These are phyloP conservation scores for Drosophila kepulauana DNA, from an alignment of 1,140 invertebrate genomes.

Conservation along the genomic window DNA sequence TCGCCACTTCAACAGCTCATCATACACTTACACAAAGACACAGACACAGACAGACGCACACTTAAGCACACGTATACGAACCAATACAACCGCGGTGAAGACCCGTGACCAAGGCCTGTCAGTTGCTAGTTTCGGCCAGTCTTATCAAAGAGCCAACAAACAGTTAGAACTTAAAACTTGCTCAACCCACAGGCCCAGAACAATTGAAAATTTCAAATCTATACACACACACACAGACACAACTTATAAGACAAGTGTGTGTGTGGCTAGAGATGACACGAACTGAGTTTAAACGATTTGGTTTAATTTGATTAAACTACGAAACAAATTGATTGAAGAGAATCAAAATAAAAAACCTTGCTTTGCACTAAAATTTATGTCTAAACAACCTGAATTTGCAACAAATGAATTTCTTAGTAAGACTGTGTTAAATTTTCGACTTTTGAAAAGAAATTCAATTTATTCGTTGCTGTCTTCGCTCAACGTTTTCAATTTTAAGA, in stretches of 20 bases:
- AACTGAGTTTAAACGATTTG: no score
- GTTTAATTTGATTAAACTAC: no score
- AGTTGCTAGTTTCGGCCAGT: constrained; percentile 47
- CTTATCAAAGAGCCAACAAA: constrained; percentile 73
- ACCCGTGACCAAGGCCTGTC: constrained; percentile 51
- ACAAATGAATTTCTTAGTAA: no score
- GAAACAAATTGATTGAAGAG: no score
- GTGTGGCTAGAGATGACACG: constrained; percentile 18
- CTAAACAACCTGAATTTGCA: no score
- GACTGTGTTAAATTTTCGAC: no score
- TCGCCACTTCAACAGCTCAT: constrained; percentile 27
- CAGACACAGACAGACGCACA: not conserved
- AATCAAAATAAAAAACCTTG: no score
- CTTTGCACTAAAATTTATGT: no score
- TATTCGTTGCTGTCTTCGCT: no score
- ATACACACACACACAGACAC: constrained; percentile 1
- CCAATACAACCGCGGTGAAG: constrained; percentile 1
- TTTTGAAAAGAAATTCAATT: no score
- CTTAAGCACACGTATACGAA: not conserved
- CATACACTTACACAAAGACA: constrained; percentile 10
- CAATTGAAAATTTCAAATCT: constrained; percentile 35
- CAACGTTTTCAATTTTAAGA: no score
- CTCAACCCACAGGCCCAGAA: constrained; percentile 41
- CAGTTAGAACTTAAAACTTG: constrained; percentile 68
- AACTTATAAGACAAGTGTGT: not conserved